Evolutionary conservation across 2,888 invertebrate genomes (phyloP), one percentile per base, ranked within the genome.

Genomic region (Drosophila ustulata): DNA sequence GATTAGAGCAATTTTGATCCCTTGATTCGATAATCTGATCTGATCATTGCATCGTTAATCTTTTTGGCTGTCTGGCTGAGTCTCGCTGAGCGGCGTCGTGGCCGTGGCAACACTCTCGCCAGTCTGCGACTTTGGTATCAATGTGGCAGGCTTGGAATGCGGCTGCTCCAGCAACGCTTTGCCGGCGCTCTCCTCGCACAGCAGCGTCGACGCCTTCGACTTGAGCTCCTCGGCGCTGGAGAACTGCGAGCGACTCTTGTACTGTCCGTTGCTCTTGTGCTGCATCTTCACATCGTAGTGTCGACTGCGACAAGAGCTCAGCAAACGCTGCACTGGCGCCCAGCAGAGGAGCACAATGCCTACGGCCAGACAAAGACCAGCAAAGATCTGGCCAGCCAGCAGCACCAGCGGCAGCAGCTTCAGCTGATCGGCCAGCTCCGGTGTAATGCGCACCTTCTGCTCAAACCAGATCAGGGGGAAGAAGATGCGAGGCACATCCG

Each of bases 381-480:
- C 93, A 3, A 93, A 92, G 43, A 94, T 92, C 26, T 93, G 92
- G 0, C 94, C 94, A 34, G 94, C 92, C 11, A 91, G 85, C 0
- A 95, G 93, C 0, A 95, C 92, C 71, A 92, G 83, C 0, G 94
- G 88, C 11, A 95, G 83, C 11, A 93, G 76, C 65, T 92, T 93
- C 18, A 97, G 90, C 55, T 94, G 94, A 0, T 92, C 89, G 0
- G 94, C 93, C 52, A 96, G 89, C 0, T 93, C 92, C 0, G 94
- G 93, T 0, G 94, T 94, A 0, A 96, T 93, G 11, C 92, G 91
- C 1, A 95, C 96, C 63, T 93, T 93, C 88, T 97, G 95, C 83
- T 96, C 95, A 81, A 97, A 95, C 96, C 97, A 97, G 66, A 97
- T 93, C 61, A 96, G 93, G 0, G 97, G 97, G 80, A 97, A 94